These are phyloP conservation scores for Cassiopea xamachana DNA, from an alignment of 30 jellyfish, hydroid and myxozoan genomes.

Conservation along the genomic window DNA sequence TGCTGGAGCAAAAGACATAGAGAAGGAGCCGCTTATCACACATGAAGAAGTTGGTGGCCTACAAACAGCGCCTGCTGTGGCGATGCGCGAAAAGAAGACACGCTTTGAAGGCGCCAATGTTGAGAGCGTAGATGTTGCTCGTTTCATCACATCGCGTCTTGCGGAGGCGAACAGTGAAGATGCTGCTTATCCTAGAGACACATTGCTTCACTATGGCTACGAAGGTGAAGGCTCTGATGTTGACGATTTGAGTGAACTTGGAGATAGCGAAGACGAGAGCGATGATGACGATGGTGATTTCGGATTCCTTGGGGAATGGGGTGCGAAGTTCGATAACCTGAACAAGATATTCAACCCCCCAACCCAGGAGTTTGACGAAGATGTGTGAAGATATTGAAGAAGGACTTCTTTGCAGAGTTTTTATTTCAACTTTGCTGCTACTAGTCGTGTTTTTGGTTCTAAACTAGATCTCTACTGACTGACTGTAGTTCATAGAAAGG, in stretches of 20 bases:
- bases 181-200: constrained; percentile 97
- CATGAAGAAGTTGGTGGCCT: constrained; percentile 67
- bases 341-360: constrained; percentile 90
- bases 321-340: constrained; percentile 89
- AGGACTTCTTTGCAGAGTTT: neutral
- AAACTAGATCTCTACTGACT: neutral
- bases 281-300: constrained; percentile 97
- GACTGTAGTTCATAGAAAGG: neutral
- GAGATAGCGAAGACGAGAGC: constrained; percentile 97
- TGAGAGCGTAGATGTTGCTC: constrained; percentile 91
- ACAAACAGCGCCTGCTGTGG: constrained; percentile 41
- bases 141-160: constrained; percentile 82
- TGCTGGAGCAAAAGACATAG: constrained; percentile 70
- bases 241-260: constrained; percentile 97
- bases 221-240: constrained; percentile 99
- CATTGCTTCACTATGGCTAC: constrained; percentile 98
- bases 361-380: constrained; percentile 80
- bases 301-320: constrained; percentile 89
- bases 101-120: constrained; percentile 76
- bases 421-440: neutral
- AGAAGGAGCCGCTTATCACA: constrained; percentile 34
- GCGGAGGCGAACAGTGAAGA: constrained; percentile 92
- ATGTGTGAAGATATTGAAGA: constrained; percentile 38
- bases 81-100: constrained; percentile 35
- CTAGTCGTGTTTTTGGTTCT: constrained; percentile 17